Evolutionary conservation across 2,113 vertebrate genomes (phyloP).

Genomic region (Lichenostomus cassidix): DNA sequence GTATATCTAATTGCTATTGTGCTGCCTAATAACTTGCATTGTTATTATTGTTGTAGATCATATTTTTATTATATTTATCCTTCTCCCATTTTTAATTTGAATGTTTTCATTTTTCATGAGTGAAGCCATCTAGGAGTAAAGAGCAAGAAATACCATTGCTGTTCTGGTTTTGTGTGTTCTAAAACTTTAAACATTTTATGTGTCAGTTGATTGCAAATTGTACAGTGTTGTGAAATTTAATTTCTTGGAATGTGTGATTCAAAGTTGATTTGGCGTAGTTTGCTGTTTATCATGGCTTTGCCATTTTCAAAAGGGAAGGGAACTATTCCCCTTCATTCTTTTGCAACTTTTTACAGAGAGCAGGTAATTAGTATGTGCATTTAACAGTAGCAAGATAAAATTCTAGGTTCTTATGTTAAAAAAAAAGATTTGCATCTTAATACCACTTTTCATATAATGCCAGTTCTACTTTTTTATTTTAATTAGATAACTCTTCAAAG

Average conservation of each 20-base stretch:
- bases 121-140: background rate
- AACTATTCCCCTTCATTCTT: background rate
- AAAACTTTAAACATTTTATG: background rate
- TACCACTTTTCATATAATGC: background rate
- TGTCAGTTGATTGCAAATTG: background rate
- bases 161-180: background rate
- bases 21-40: background rate
- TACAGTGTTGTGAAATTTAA: background rate
- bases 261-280: background rate
- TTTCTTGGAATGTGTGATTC: background rate
- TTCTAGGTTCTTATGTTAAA: background rate
- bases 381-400: background rate
- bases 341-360: background rate
- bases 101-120: background rate
- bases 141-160: background rate
- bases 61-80: slow-evolving; percentile 16
- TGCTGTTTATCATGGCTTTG: background rate
- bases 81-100: slow-evolving; percentile 1
- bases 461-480: background rate
- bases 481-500: too few relatives aligned
- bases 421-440: background rate
- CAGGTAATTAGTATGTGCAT: background rate
- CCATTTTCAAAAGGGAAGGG: background rate
- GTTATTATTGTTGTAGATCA: slow-evolving; percentile 32
- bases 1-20: background rate